phyloP scores from a whole-genome alignment of 2,888 invertebrate species.

The Germaria angustata region DNA sequence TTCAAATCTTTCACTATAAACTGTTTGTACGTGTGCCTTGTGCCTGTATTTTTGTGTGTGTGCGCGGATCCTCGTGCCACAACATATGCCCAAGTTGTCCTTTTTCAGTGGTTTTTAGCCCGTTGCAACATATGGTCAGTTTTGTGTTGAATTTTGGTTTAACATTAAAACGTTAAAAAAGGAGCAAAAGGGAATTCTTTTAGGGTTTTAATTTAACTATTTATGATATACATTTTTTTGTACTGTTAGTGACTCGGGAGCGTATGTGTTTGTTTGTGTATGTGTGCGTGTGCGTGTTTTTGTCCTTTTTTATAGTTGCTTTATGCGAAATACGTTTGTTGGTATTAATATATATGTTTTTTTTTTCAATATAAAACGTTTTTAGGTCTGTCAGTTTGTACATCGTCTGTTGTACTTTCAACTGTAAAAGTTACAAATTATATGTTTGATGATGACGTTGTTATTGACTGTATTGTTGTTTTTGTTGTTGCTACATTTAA shows the following conservation, averaged over 20 bases:
- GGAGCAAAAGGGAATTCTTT: not conserved
- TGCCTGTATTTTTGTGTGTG: too few species aligned
- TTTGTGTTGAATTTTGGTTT: slow-evolving; percentile 54
- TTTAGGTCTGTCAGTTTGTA: slow-evolving; percentile 1
- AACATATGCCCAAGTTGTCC: slow-evolving; percentile 57
- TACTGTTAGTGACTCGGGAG: too few species aligned
- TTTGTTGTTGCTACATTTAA: slow-evolving; percentile 15
- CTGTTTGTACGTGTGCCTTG: not conserved
- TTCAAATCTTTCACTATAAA: not conserved
- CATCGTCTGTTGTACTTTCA: slow-evolving; percentile 68
- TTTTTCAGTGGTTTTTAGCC: slow-evolving; percentile 37
- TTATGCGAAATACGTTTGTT: not conserved
- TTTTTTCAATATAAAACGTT: slow-evolving; percentile 6
- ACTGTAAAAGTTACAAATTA: slow-evolving; percentile 79
- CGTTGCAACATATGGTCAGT: slow-evolving; percentile 61
- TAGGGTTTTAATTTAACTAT: slow-evolving; percentile 38
- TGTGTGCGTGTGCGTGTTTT: not conserved
- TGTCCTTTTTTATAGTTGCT: slow-evolving; percentile 12
- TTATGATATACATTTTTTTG: slow-evolving; percentile 21
- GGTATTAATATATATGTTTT: too few species aligned
- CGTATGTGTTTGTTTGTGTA: too few species aligned
- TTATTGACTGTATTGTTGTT: slow-evolving; percentile 38
- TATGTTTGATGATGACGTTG: slow-evolving; percentile 56
- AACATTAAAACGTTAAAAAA: slow-evolving; percentile 22
- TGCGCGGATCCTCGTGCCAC: slow-evolving; percentile 30